Base-by-base conservation (phyloP, 2,113 vertebrate genomes). In the Calypte anna region DNA sequence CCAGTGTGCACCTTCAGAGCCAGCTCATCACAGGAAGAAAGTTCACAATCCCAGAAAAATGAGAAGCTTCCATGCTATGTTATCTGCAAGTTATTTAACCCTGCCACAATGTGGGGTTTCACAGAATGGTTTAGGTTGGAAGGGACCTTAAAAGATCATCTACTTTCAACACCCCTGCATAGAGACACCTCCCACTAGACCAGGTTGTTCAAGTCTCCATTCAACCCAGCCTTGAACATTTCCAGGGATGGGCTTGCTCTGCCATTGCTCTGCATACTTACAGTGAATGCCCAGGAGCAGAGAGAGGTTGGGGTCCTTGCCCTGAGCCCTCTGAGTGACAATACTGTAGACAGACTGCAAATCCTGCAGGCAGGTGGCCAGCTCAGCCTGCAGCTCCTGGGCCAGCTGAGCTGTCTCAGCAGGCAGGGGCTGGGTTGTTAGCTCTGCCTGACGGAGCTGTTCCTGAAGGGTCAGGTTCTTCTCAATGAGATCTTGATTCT, bases 401-500 rank as follows among this genome's bases (percentile, higher is more conserved):
- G 98, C 91, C 12, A 98, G 91, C 27, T 44, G 96, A 61, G 98
- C 97, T 0, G 96, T 95, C 16, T 97, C 97, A 2, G 97, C 95
- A 67, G 98, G 97, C 85, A 98, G 91, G 7, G 96, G 75, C 82
- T 97, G 93, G 46, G 85, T 96, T 10, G 76, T 93, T 38, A 94
- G 88, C 40, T 98, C 98, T 1, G 95, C 96, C 82, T 98, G 98
- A 9, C 96, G 98, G 75, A 99, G 97, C 21, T 95, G 98, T 94
- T 99, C 99, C 97, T 99, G 98, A 55, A 99, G 98, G 4, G 98
- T 99, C 96, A 99, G 97, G 91, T 98, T 99, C 97, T 98, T 98
- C 97, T 99, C 99, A 53, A 99, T 98, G 94, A 99, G 98, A 13
- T 99, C 98, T 97, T 99, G 99, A 97, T 99, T 99, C 97, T 99